Conservation (phyloP, 2,888 invertebrate genomes). For the Catocala fraxini region DNA sequence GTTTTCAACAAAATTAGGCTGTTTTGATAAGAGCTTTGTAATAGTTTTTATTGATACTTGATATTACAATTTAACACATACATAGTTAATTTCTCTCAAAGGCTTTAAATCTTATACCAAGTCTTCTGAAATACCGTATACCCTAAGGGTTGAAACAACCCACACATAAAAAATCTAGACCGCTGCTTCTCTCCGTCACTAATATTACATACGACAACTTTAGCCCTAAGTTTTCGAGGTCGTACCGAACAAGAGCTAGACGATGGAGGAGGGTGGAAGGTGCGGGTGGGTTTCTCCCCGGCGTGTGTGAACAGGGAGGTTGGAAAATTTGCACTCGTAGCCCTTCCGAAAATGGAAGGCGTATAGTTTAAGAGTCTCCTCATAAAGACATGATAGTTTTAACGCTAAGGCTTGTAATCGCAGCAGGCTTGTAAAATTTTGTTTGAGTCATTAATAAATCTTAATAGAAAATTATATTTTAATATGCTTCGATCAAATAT, state of each 20-base stretch:
- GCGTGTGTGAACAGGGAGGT: constrained; percentile 56
- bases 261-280: constrained; percentile 57
- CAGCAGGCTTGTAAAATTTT: constrained; percentile 23
- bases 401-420: constrained; percentile 43
- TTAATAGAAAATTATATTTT: neutral
- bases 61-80: neutral
- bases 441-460: constrained; percentile 20
- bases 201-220: constrained; percentile 46
- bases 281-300: constrained; percentile 44
- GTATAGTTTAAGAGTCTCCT: constrained; percentile 55
- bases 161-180: constrained; percentile 39
- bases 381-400: constrained; percentile 42
- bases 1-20: neutral
- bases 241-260: constrained; percentile 74
- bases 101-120: constrained; percentile 9
- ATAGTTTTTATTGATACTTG: too few relatives aligned
- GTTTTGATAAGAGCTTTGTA: too few relatives aligned
- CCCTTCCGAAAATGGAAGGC: constrained; percentile 60
- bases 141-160: constrained; percentile 22
- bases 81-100: constrained; percentile 18
- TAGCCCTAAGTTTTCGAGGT: constrained; percentile 76
- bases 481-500: neutral
- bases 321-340: constrained; percentile 71
- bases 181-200: constrained; percentile 37
- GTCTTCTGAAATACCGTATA: constrained; percentile 24